Conservation (phyloP, 2,888 invertebrate species). For the Enoplolaimus lenunculus region DNA sequence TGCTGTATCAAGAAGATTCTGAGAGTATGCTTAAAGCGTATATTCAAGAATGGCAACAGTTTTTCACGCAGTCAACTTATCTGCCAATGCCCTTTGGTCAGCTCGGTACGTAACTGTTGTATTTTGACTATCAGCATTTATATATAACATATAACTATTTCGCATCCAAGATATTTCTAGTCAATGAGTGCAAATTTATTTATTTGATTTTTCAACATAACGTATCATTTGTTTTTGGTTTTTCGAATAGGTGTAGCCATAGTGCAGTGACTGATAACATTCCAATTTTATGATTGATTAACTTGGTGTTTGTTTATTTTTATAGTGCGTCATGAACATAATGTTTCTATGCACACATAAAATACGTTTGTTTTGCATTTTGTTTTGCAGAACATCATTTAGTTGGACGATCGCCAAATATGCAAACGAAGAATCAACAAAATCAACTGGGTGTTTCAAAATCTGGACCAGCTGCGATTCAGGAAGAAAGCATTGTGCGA, state of each 20-base stretch:
- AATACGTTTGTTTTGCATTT: not conserved
- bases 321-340: no score
- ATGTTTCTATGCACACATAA: not conserved
- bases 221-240: no score
- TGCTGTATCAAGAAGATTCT: conserved; percentile 81
- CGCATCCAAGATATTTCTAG: no score
- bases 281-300: no score
- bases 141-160: no score
- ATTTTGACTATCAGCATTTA: no score
- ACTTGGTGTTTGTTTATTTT: no score
- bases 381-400: not conserved
- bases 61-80: conserved; percentile 92
- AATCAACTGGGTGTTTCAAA: no score
- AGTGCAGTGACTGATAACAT: no score
- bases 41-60: conserved; percentile 93
- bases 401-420: not conserved
- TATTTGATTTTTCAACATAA: no score
- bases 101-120: conserved; percentile 47
- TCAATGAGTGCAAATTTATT: no score
- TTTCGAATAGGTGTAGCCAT: no score
- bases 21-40: conserved; percentile 77
- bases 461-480: not conserved
- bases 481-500: not conserved
- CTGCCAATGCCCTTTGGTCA: conserved; percentile 87
- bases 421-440: not conserved